Base-by-base conservation (phyloP, 2,888 invertebrate genomes). In the Dasypogon diadema region DNA sequence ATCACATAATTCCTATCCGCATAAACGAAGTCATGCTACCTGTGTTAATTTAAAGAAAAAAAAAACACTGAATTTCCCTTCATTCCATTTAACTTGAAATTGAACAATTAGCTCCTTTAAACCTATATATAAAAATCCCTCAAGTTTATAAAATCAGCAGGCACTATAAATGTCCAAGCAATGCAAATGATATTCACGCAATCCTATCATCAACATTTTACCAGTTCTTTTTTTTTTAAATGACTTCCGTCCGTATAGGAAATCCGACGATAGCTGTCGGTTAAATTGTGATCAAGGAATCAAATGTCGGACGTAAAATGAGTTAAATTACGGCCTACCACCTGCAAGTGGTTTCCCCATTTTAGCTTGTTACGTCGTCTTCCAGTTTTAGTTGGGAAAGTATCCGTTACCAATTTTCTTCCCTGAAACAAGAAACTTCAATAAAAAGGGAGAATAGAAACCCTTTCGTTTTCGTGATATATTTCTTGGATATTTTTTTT, bases 241-340 rank as follows among this genome's bases (percentile, higher is more conserved):
- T 54, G 30, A 70, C 54, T 70, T 70, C 70, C 70, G 70, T 54
- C 54, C 54, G 18, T 51, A 18, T 51, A 51, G 26, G 68, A 68
- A 68, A 51, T 48, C 68, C 48, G 51, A 46, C 68, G 24, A 26
- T 26, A 68, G 48, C 48, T 48, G 65, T 10, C 48, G 48, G 46
- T 54, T 51, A 70, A 68, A 70, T 37, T 54, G 30, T 30, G 70
- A 70, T 70, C 70, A 54, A 70, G 70, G 70, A 70, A 70, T 70
- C 70, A 70, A 70, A 70, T 70, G 70, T 54, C 70, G 54, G 70
- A 70, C 70, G 54, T 70, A 70, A 70, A 70, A 22, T 70, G 70
- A 51, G 70, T 70, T 70, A 70, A 70, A 70, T 70, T 70, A 70
- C 70, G 51, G 70, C 70, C 70, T 24, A 14, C 56, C 56, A 70